Conservation (phyloP, 35 echinoderm and acorn worm genomes). For the Apostichopus californicus region DNA sequence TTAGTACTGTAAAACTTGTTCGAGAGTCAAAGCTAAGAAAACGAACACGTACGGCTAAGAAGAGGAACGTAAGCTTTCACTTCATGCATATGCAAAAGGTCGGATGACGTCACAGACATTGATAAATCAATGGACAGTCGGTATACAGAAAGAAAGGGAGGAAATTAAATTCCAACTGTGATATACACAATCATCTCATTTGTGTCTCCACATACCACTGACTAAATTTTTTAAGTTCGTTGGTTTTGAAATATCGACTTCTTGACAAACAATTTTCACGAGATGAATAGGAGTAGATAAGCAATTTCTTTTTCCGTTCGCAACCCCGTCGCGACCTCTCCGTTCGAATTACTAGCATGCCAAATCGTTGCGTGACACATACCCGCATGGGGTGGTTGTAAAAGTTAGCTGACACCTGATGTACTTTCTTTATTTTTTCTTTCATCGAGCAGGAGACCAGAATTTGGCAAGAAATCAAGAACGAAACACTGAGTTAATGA, state of each 20-base stretch:
- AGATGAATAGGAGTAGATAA: slow-evolving; percentile 1
- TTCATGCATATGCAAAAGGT: too few species aligned
- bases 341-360: neutral
- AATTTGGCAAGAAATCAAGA: slow-evolving; percentile 26
- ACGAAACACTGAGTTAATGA: too few species aligned
- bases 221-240: neutral
- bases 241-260: neutral
- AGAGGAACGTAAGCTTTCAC: too few species aligned
- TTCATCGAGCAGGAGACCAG: neutral
- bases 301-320: neutral
- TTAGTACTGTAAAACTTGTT: too few species aligned
- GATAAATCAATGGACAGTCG: too few species aligned
- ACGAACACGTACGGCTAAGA: too few species aligned
- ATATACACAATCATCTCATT: too few species aligned
- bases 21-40: too few species aligned
- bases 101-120: too few species aligned
- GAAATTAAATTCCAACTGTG: too few species aligned
- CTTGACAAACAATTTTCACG: neutral
- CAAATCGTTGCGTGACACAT: slow-evolving; percentile 11
- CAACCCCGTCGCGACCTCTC: neutral
- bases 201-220: neutral
- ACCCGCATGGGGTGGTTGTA: slow-evolving; percentile 3
- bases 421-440: neutral
- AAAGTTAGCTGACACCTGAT: slow-evolving; percentile 25
- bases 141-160: too few species aligned